These are phyloP conservation scores for Ornithoptera alexandrae DNA, from an alignment of 2,888 invertebrate species.

Conservation along the genomic window DNA sequence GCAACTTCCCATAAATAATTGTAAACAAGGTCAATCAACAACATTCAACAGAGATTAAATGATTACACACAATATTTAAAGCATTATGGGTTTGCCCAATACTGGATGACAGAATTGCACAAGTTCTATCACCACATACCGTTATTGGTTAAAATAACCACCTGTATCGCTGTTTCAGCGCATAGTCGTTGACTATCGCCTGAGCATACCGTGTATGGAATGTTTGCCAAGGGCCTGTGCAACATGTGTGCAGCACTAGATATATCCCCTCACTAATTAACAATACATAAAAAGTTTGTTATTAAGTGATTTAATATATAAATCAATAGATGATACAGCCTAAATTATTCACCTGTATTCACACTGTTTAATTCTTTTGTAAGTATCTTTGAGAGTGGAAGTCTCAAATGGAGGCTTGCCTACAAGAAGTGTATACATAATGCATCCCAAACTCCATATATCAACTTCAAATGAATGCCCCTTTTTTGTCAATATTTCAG, in stretches of 20 bases:
- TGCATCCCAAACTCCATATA: constrained; percentile 99
- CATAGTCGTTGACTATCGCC: constrained; percentile 67
- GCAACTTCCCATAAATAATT: no score
- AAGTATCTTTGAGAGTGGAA: constrained; percentile 95
- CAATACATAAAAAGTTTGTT: constrained; percentile 34
- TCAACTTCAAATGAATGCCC: constrained; percentile 99
- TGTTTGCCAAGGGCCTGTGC: constrained; percentile 63
- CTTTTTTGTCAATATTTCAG: constrained; percentile 97
- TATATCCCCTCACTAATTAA: constrained; percentile 65
- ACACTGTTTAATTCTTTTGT: constrained; percentile 95
- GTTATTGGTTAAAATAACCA: constrained; percentile 41
- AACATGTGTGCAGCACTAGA: constrained; percentile 64
- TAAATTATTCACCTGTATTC: constrained; percentile 86
- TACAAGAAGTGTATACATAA: constrained; percentile 97
- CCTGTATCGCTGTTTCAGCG: constrained; percentile 67
- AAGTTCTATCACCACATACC: constrained; percentile 22
- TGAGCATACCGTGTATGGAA: constrained; percentile 62
- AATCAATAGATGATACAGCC: not conserved
- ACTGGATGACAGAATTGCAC: constrained; percentile 15
- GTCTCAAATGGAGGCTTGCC: constrained; percentile 99
- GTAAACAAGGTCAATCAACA: not conserved
- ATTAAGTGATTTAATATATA: constrained; percentile 1
- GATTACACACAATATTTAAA: constrained; percentile 2
- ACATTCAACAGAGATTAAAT: not conserved
- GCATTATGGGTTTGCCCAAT: not conserved